phyloP scores from a whole-genome alignment of 2,888 invertebrate species.

The Macaria liturata region DNA sequence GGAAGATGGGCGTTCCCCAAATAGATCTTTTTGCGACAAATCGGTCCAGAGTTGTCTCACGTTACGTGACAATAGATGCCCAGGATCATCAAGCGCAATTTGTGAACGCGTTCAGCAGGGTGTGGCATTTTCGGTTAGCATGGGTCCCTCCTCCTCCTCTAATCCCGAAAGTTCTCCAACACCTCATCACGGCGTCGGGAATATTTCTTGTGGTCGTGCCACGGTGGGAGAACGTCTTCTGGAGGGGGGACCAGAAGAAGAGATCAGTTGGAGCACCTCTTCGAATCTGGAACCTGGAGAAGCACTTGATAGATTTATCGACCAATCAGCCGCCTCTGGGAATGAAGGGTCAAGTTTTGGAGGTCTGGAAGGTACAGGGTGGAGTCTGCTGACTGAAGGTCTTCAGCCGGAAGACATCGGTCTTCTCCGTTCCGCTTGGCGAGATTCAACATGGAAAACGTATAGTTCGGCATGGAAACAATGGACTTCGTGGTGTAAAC shows the following conservation, averaged over 20 bases:
- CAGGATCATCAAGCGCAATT: slow-evolving; percentile 5
- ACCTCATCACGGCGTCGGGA: slow-evolving; percentile 29
- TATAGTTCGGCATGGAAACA: slow-evolving; percentile 29
- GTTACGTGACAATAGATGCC: slow-evolving; percentile 12
- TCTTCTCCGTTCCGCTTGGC: slow-evolving; percentile 22
- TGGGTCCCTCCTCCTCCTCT: slow-evolving; percentile 37
- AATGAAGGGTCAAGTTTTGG: slow-evolving; percentile 24
- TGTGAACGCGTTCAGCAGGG: slow-evolving; percentile 13
- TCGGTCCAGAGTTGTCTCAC: slow-evolving; percentile 6
- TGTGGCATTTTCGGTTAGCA: slow-evolving; percentile 18
- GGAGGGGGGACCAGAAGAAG: slow-evolving; percentile 29
- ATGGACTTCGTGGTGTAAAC: slow-evolving; percentile 31
- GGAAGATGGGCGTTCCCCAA: slow-evolving; percentile 20
- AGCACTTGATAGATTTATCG: slow-evolving; percentile 26
- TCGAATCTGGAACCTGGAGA: slow-evolving; percentile 17
- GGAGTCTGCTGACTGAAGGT: slow-evolving; percentile 15
- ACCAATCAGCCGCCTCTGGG: slow-evolving; percentile 23
- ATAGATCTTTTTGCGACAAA: slow-evolving; percentile 19
- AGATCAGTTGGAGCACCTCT: slow-evolving; percentile 24
- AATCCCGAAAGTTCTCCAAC: slow-evolving; percentile 31
- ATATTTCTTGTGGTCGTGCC: slow-evolving; percentile 29
- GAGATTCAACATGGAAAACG: slow-evolving; percentile 26
- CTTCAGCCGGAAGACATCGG: slow-evolving; percentile 5
- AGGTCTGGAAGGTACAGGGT: slow-evolving; percentile 40
- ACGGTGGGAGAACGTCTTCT: slow-evolving; percentile 29